Evolutionary conservation across 1,140 invertebrate species (phyloP).

Genomic region (Dendroctonus valens): DNA sequence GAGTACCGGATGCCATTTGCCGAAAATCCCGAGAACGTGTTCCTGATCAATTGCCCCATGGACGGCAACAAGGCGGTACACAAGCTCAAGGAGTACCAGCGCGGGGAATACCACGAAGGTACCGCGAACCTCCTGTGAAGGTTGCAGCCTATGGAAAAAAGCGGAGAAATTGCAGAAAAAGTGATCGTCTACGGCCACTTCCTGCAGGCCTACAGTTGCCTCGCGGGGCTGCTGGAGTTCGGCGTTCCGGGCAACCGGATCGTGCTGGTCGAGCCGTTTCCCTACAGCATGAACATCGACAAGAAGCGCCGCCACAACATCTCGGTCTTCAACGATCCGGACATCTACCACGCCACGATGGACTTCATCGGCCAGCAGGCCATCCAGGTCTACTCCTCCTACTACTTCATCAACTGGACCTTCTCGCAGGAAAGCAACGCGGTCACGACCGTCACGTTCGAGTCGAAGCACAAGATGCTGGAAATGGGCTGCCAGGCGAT

Average conservation of each 20-base stretch:
- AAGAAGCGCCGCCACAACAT: conserved; percentile 37
- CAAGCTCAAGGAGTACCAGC: conserved; percentile 50
- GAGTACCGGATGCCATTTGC: conserved; percentile 49
- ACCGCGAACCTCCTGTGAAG: not conserved
- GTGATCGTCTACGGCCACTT: conserved; percentile 63
- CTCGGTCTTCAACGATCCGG: conserved; percentile 44
- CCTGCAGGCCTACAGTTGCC: conserved; percentile 59
- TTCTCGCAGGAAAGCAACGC: conserved; percentile 32
- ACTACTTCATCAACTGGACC: conserved; percentile 44
- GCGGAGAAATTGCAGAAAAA: conserved; percentile 38
- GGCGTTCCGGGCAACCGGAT: conserved; percentile 55
- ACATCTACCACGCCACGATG: conserved; percentile 37
- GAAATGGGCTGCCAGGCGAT: conserved; percentile 52
- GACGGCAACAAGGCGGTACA: conserved; percentile 52
- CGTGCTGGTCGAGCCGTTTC: conserved; percentile 57
- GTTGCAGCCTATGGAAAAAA: not conserved
- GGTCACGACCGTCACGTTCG: conserved; percentile 46
- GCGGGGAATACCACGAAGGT: conserved; percentile 30
- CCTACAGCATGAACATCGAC: conserved; percentile 43
- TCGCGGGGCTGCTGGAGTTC: conserved; percentile 57
- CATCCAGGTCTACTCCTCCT: conserved; percentile 36
- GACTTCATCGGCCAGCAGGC: conserved; percentile 17
- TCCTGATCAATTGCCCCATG: conserved; percentile 58
- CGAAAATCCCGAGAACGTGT: conserved; percentile 57
- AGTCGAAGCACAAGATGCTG: conserved; percentile 51